Evolutionary conservation across 2,888 invertebrate genomes (phyloP).

Genomic region (Stegophylla sp.): DNA sequence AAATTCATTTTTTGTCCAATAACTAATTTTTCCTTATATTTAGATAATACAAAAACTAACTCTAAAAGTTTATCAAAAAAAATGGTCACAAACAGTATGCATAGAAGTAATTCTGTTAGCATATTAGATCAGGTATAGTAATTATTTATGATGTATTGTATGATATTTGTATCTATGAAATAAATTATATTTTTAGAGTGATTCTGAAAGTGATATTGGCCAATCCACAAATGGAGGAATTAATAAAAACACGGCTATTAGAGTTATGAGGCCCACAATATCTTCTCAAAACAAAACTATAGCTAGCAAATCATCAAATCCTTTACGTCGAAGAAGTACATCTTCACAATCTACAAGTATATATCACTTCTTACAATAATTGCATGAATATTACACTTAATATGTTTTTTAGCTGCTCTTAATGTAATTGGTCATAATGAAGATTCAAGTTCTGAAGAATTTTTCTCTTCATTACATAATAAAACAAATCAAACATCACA

Average conservation of each 20-base stretch:
- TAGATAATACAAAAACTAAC: conserved; percentile 25
- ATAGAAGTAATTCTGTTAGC: conserved; percentile 42
- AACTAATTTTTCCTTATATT: neutral
- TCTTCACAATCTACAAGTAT: conserved; percentile 75
- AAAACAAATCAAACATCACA: conserved; percentile 13
- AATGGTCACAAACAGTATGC: conserved; percentile 42
- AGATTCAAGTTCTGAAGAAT: conserved; percentile 81
- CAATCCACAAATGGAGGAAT: conserved; percentile 61
- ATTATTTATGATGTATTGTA: neutral
- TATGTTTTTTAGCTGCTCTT: conserved; percentile 70
- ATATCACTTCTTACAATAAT: conserved; percentile 61
- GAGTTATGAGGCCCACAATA: conserved; percentile 80
- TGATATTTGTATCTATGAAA: conserved; percentile 9
- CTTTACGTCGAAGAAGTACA: conserved; percentile 61
- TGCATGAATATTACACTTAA: neutral
- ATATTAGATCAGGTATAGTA: conserved; percentile 37
- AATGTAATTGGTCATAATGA: conserved; percentile 75
- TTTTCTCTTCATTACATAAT: conserved; percentile 29
- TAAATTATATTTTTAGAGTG: conserved; percentile 68
- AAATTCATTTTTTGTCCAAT: neutral
- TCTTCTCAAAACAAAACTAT: conserved; percentile 80
- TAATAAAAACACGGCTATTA: conserved; percentile 66
- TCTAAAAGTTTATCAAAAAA: conserved; percentile 57
- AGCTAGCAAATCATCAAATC: conserved; percentile 59
- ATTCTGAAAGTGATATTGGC: conserved; percentile 74